These are phyloP conservation scores for Melanophora roralis DNA, from an alignment of 2,888 invertebrate genomes.

Conservation along the genomic window DNA sequence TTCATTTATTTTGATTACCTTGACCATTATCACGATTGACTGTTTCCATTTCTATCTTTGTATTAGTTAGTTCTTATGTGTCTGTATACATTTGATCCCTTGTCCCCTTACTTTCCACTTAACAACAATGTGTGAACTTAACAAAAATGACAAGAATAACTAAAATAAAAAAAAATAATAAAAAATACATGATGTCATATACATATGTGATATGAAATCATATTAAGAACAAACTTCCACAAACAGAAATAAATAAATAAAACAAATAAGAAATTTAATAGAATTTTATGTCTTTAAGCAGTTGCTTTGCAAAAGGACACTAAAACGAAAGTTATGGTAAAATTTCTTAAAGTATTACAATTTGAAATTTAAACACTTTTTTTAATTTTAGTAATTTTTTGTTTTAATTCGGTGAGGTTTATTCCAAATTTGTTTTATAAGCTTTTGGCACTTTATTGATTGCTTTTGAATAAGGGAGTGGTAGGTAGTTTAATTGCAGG, in stretches of 20 bases:
- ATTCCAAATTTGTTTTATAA: no score
- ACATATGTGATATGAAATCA: no score
- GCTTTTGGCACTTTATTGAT: no score
- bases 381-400: no score
- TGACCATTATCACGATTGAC: conserved; percentile 30
- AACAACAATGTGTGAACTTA: conserved; percentile 22
- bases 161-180: background rate
- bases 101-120: background rate
- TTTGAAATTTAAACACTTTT: no score
- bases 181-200: conserved; percentile 16
- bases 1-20: conserved; percentile 44
- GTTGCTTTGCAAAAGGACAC: no score
- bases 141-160: background rate
- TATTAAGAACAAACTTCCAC: background rate
- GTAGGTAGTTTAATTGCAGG: no score
- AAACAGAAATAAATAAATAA: no score
- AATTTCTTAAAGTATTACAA: no score
- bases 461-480: no score
- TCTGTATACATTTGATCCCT: background rate
- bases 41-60: background rate
- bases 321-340: no score
- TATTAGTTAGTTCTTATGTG: background rate
- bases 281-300: conserved; percentile 2
- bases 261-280: background rate
- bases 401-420: no score